Base-by-base conservation (phyloP, 2,113 vertebrate genomes). In the Aepyceros melampus region DNA sequence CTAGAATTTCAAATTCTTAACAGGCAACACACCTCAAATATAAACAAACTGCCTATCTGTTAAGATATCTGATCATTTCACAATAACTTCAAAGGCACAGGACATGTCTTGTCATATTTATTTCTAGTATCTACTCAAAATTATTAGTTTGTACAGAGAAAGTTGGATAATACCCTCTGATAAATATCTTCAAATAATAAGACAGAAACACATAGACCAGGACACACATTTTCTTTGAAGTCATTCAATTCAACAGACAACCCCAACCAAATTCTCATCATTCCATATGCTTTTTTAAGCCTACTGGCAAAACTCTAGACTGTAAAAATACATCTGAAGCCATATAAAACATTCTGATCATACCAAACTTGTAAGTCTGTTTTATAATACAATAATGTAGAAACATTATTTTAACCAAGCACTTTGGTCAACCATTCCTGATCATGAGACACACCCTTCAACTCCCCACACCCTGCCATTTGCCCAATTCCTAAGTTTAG, bases 301-400 rank as follows among this genome's bases (percentile, higher is more conserved):
- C 47, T 78, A 76, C 0, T 64, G 31, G 40, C 78, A 92, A 81
- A 93, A 94, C 36, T 64, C 51, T 40, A 62, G 8, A 92, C 23
- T 58, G 5, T 47, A 92, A 97, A 96, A 95, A 53, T n/a, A 29
- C 21, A 91, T 58, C 74, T 82, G 76, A 96, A 95, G 43, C 64
- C 82, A 60, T 21, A 85, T 51, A 56, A 89, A 81, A 76, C 49
- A 92, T 53, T 89, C 58, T 40, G 9, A 83, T 56, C 64, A 62
- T 62, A 89, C 31, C 40, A 92, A 76, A 89, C 23, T 81, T 81
- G 27, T 91, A 93, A 47, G 79, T 81, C 43, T 95, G 47, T 45
- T 86, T 89, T 87, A 87, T 62, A 91, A 87, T 76, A 64, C 21
- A 95, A 62, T 58, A 51, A 96, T 33, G 45, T 53, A 87, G 90